A percentile compares a stretch with the other conserved stretches of the same genome.
phyloP scores from a whole-genome alignment of 2,888 invertebrate species.

The Catocala sponsa region DNA sequence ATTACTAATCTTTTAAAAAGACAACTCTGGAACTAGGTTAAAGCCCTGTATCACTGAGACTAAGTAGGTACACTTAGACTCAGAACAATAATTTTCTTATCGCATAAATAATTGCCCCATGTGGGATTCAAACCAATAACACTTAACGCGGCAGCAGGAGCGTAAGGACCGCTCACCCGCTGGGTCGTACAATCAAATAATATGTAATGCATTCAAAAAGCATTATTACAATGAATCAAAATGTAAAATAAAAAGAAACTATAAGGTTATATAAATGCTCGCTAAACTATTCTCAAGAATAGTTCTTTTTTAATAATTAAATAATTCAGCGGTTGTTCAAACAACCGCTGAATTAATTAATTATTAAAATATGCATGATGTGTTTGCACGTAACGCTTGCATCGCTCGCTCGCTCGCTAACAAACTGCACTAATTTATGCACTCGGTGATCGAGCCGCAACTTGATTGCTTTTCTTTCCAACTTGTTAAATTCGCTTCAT shows the following conservation, averaged over 20 bases:
- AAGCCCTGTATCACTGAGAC: too few relatives aligned
- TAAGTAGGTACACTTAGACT: too few relatives aligned
- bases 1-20: too few relatives aligned
- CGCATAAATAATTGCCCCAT: too few relatives aligned
- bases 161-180: too few relatives aligned
- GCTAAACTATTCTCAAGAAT: slow-evolving; percentile 43
- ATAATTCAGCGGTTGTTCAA: too few relatives aligned
- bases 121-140: too few relatives aligned
- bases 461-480: slow-evolving; percentile 65
- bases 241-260: slow-evolving; percentile 22
- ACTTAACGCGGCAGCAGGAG: too few relatives aligned
- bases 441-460: slow-evolving; percentile 54
- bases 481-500: slow-evolving; percentile 53
- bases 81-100: too few relatives aligned
- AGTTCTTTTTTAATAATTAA: too few relatives aligned
- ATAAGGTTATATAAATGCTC: slow-evolving; percentile 6
- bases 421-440: slow-evolving; percentile 67
- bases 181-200: too few relatives aligned
- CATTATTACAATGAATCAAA: slow-evolving; percentile 1
- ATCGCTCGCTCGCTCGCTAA: slow-evolving; percentile 35
- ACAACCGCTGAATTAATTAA: slow-evolving; percentile 45
- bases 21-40: too few relatives aligned
- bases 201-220: background rate
- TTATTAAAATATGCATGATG: slow-evolving; percentile 52
- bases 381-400: slow-evolving; percentile 39